Evolutionary conservation across 1,140 invertebrate genomes (phyloP).

Genomic region (Musca vetustissima): DNA sequence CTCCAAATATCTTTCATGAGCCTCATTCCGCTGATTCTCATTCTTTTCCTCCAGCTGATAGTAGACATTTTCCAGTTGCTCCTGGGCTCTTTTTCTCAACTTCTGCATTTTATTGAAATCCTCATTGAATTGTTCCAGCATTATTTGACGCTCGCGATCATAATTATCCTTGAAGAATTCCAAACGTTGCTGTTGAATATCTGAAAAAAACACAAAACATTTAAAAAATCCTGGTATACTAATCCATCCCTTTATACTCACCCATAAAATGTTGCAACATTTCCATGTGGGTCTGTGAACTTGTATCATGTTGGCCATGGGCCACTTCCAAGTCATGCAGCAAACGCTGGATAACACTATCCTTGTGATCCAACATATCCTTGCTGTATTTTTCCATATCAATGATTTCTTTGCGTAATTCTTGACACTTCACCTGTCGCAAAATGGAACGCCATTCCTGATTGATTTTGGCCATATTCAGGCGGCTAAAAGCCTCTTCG

Average conservation of each 20-base stretch:
- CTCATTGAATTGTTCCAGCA: constrained; percentile 57
- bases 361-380: constrained; percentile 63
- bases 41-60: constrained; percentile 46
- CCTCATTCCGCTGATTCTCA: constrained; percentile 35
- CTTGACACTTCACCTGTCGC: constrained; percentile 71
- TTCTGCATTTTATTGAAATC: constrained; percentile 55
- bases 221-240: not conserved
- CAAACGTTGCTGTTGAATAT: constrained; percentile 56
- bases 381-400: constrained; percentile 55
- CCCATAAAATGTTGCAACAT: constrained; percentile 69
- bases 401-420: constrained; percentile 68
- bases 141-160: constrained; percentile 57
- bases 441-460: constrained; percentile 78
- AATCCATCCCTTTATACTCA: constrained; percentile 43
- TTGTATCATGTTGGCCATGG: constrained; percentile 66
- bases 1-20: constrained; percentile 50
- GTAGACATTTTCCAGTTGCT: constrained; percentile 48
- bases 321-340: constrained; percentile 67
- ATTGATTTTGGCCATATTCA: constrained; percentile 81
- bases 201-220: constrained; percentile 40
- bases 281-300: constrained; percentile 66
- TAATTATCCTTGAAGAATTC: constrained; percentile 61
- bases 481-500: constrained; percentile 73
- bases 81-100: constrained; percentile 50
- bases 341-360: constrained; percentile 65